These are phyloP conservation scores for Nibea coibor DNA, from an alignment of 2,113 vertebrate species.

Conservation along the genomic window DNA sequence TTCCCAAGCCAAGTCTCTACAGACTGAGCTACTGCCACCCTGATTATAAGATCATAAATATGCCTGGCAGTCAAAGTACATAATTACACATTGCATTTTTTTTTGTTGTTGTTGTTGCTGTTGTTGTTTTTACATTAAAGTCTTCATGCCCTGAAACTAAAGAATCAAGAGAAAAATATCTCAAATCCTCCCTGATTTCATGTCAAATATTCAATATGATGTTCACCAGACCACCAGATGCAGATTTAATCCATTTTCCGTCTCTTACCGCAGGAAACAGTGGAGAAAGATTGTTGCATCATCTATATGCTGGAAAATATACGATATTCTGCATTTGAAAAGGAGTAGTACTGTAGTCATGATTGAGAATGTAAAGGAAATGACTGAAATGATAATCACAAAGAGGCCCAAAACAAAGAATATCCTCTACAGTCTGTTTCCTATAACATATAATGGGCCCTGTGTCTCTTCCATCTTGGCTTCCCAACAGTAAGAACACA, in stretches of 20 bases:
- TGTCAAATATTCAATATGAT: background rate
- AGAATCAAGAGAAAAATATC: background rate
- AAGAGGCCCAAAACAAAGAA: background rate
- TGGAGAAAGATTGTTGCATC: background rate
- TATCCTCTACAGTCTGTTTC: background rate
- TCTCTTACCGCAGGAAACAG: background rate
- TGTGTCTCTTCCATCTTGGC: background rate
- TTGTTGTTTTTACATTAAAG: background rate
- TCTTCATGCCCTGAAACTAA: background rate
- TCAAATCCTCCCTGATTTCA: background rate
- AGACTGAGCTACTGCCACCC: no score
- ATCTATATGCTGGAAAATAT: background rate
- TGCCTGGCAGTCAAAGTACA: background rate
- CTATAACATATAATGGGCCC: conserved; percentile 5
- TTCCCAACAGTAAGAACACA: conserved; percentile 4
- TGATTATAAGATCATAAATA: background rate
- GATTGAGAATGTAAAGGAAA: background rate
- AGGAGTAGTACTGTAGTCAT: background rate
- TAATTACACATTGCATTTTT: background rate
- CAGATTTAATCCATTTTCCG: background rate
- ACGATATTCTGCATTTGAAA: background rate
- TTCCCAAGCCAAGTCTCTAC: no score
- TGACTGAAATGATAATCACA: background rate
- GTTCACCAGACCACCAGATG: background rate
- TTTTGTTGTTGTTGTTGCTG: background rate